Percentiles rank a stretch among this genome's conserved stretches.
phyloP scores from a whole-genome alignment of 2,113 vertebrate species.

The Dissostichus mawsoni region DNA sequence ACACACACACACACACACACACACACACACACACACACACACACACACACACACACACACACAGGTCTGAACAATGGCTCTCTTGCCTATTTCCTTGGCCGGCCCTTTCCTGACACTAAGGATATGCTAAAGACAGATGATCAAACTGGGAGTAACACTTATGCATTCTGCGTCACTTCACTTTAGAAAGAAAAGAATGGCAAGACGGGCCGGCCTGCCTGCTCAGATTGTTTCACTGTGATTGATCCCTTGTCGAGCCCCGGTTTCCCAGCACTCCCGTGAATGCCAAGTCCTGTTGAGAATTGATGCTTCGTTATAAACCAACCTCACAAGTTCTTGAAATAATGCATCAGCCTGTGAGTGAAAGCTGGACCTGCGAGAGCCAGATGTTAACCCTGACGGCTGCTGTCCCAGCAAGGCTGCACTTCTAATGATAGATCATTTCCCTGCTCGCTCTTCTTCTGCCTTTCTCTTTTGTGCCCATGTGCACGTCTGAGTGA shows the following conservation, averaged over 20 bases:
- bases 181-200: conserved; percentile 55
- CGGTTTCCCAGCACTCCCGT: conserved; percentile 54
- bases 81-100: conserved; percentile 37
- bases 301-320: conserved; percentile 64
- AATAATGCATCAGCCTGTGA: conserved; percentile 58
- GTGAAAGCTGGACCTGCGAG: conserved; percentile 55
- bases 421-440: conserved; percentile 64
- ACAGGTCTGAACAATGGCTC: conserved; percentile 43
- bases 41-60: conserved; percentile 13
- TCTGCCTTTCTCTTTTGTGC: conserved; percentile 18
- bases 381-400: conserved; percentile 63
- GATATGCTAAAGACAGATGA: conserved; percentile 41
- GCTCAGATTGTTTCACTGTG: conserved; percentile 66
- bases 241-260: conserved; percentile 65
- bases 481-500: conserved; percentile 34
- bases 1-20: conserved; percentile 17
- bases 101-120: conserved; percentile 41
- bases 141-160: conserved; percentile 55
- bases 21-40: conserved; percentile 10
- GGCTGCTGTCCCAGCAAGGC: conserved; percentile 44
- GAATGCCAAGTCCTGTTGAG: conserved; percentile 67
- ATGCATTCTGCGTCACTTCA: conserved; percentile 51
- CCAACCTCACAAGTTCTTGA: conserved; percentile 56
- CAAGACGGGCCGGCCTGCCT: conserved; percentile 45
- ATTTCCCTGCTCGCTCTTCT: conserved; percentile 37